Base-by-base conservation (phyloP, 2,888 invertebrate genomes). In the Petrolisthes cinctipes region DNA sequence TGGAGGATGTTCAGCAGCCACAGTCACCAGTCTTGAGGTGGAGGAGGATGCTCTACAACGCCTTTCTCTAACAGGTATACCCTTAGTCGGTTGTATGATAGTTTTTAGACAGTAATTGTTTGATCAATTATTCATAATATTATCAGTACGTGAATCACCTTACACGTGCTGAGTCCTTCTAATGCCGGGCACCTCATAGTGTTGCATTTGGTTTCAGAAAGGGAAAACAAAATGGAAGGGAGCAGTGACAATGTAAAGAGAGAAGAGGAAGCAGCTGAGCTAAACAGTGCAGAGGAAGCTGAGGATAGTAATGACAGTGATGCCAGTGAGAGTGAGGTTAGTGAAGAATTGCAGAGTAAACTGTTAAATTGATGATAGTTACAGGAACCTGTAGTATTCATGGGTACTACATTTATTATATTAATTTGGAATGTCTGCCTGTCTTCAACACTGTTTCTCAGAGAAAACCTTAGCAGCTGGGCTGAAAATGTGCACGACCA, bases 21-120 rank as follows among this genome's bases (percentile, higher is more conserved):
- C 68, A 4, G 56, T n/a, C n/a, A 9, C 56, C 7, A 57, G 75
- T 4, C 61, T 68, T 11, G 82, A 82, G 17, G 56, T 86, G 9
- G 86, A 86, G 23, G 82, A 86, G 37, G 86, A 86, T 53, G 86
- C 86, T n/a, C 78, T 86, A 5, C 20, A 11, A 1, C 76, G 75
- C 11, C 82, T 86, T 66, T 61, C 76, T 9, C n/a, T 86, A 14
- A 83, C 56, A 86, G 86, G 86, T 86, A 56, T 6, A 57, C n/a
- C n/a, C 14, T 68, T 17, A n/a, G 7, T 17, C 6, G 4, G 51
- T 81, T n/a, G 56, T 7, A 14, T 81, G n/a, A 57, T 61, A 57
- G 4, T 57, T 7, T 7, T n/a, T 20, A 23, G 4, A 23, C 53
- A 57, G 20, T 17, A n/a, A 57, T 7, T 20, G 7, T 6, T 20